A percentile compares a stretch with the other conserved stretches of the same genome.
These are phyloP conservation scores for Thunnus thynnus DNA, from an alignment of 2,113 vertebrate genomes.

Conservation along the genomic window DNA sequence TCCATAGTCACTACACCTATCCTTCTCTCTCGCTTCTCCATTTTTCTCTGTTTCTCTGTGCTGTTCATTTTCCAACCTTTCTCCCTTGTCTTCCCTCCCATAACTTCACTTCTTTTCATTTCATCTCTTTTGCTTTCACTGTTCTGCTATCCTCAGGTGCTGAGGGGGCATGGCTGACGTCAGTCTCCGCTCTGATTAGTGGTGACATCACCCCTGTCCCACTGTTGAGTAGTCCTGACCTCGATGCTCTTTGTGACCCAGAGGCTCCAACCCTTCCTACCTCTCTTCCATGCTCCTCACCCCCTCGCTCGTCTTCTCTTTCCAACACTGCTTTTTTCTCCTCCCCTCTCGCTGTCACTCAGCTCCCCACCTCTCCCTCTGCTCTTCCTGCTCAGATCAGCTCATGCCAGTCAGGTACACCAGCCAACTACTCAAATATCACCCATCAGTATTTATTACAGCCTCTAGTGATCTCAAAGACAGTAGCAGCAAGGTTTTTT, in stretches of 20 bases:
- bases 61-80: neutral
- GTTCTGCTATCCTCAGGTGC: constrained; percentile 45
- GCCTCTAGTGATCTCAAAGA: neutral
- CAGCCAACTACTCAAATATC: neutral
- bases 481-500: neutral
- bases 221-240: constrained; percentile 82
- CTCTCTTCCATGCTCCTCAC: constrained; percentile 45
- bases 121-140: neutral
- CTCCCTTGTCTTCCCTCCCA: neutral
- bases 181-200: constrained; percentile 14
- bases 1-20: too few relatives aligned
- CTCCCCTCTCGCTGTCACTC: constrained; percentile 26
- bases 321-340: constrained; percentile 45
- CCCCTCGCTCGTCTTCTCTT: constrained; percentile 37
- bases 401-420: constrained; percentile 76
- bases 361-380: constrained; percentile 34
- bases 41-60: neutral
- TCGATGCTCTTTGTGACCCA: constrained; percentile 84
- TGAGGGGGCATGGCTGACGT: constrained; percentile 25
- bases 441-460: neutral
- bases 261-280: constrained; percentile 39
- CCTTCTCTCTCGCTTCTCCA: neutral
- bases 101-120: neutral
- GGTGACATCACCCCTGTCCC: constrained; percentile 72
- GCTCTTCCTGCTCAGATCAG: constrained; percentile 43